A percentile compares a stretch with the other conserved stretches of the same genome.
Evolutionary conservation across 2,797 vertebrate genomes (phyloP).

Genomic region (Parauchenoglanis ngamensis): DNA sequence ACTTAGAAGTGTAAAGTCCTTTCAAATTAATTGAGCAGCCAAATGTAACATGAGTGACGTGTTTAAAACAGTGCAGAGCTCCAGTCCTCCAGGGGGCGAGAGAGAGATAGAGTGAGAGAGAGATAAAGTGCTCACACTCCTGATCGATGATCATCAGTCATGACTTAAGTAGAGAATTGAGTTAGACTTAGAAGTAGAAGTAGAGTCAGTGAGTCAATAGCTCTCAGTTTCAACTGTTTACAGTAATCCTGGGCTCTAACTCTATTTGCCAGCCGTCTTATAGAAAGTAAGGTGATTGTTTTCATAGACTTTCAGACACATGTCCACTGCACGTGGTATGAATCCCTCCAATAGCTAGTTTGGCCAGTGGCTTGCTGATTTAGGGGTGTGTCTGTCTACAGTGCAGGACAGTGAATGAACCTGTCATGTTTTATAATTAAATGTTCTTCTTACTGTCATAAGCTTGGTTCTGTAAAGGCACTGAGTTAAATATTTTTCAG

Average conservation of each 20-base stretch:
- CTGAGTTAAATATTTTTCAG: too few species aligned
- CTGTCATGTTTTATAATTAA: neutral
- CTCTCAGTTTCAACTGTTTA: neutral
- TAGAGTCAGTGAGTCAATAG: neutral
- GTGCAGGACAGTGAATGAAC: neutral
- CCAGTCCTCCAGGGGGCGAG: conserved; percentile 12
- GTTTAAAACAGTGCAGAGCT: conserved; percentile 3
- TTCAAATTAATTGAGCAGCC: conserved; percentile 49
- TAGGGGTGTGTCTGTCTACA: neutral
- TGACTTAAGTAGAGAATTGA: neutral
- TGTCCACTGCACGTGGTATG: neutral
- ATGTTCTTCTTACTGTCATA: neutral
- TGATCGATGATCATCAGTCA: neutral
- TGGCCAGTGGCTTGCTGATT: neutral
- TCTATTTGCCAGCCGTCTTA: neutral
- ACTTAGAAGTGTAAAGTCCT: conserved; percentile 38
- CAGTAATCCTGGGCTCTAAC: neutral
- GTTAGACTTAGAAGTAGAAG: neutral
- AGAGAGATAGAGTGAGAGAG: conserved; percentile 18
- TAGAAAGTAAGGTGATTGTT: neutral
- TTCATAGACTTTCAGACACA: neutral
- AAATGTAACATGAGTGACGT: conserved; percentile 32
- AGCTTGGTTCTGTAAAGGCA: neutral
- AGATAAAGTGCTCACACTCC: neutral
- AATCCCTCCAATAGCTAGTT: neutral